These are phyloP conservation scores for Acanthochromis polyacanthus DNA, from an alignment of 2,113 vertebrate genomes.

Conservation along the genomic window DNA sequence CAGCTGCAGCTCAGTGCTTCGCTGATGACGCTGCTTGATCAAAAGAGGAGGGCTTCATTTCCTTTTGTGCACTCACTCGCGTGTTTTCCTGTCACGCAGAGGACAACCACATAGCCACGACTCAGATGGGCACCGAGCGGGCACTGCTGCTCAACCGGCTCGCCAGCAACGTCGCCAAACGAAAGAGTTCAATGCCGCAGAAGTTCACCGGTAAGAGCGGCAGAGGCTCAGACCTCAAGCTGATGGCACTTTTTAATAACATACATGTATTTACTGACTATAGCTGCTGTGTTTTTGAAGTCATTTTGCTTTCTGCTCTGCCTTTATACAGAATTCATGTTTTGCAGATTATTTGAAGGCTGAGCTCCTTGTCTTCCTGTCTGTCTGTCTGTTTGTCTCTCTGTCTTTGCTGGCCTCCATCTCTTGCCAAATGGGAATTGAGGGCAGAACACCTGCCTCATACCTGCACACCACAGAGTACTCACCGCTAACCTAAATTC, in stretches of 20 bases:
- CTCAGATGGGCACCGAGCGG: conserved; percentile 92
- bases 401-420: conserved; percentile 56
- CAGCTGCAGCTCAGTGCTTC: neutral
- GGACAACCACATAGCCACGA: conserved; percentile 87
- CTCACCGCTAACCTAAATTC: conserved; percentile 53
- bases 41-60: conserved; percentile 23
- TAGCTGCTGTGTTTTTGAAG: neutral
- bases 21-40: neutral
- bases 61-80: neutral
- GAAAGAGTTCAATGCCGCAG: conserved; percentile 97
- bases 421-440: conserved; percentile 60
- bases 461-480: conserved; percentile 51
- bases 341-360: conserved; percentile 18
- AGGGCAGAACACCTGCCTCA: conserved; percentile 59
- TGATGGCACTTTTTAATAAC: neutral
- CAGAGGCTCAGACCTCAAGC: neutral
- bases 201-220: conserved; percentile 94
- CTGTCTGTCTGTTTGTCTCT: conserved; percentile 39
- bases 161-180: conserved; percentile 95
- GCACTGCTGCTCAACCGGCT: conserved; percentile 94
- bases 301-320: conserved; percentile 29
- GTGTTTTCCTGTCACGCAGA: conserved; percentile 56
- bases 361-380: conserved; percentile 56
- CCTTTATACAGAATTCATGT: conserved; percentile 22
- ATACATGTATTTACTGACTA: neutral